Evolutionary conservation across 2,113 vertebrate genomes (phyloP).

Genomic region (Chloropsis cyanopogon): DNA sequence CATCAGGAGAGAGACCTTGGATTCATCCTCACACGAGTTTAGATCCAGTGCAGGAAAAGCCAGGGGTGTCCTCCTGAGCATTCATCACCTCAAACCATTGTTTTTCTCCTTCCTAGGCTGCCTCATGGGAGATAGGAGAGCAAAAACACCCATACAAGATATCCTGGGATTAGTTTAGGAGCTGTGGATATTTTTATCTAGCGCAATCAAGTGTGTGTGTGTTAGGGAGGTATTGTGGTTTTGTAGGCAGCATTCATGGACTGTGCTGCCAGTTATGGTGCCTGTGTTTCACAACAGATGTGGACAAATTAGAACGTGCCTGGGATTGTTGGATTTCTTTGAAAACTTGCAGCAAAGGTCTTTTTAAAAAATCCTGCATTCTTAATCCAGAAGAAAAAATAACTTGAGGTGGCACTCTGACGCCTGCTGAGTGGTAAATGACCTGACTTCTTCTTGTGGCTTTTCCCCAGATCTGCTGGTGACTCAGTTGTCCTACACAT

Average conservation of each 20-base stretch:
- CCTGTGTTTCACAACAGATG: accelerated
- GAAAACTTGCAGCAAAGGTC: not conserved
- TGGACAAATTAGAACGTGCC: not conserved
- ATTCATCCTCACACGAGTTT: not conserved
- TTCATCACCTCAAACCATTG: not conserved
- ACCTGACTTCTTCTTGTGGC: not conserved
- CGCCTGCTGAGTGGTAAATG: not conserved
- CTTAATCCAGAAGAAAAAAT: not conserved
- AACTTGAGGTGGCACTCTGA: not conserved
- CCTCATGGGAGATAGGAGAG: not conserved
- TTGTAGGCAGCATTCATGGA: not conserved
- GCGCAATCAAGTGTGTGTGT: not conserved
- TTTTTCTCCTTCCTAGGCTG: not conserved
- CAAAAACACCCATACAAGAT: not conserved
- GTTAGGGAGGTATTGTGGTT: not conserved
- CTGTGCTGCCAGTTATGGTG: not conserved
- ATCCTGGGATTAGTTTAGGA: not conserved
- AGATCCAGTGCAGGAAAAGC: not conserved
- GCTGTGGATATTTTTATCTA: not conserved
- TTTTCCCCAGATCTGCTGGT: not conserved
- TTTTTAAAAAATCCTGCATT: not conserved
- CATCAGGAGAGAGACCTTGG: not conserved
- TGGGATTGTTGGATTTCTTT: not conserved
- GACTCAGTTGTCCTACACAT: not conserved
- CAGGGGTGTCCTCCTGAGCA: not conserved